phyloP scores from a whole-genome alignment of 2,888 invertebrate species.

The Nephrotoma flavescens region DNA sequence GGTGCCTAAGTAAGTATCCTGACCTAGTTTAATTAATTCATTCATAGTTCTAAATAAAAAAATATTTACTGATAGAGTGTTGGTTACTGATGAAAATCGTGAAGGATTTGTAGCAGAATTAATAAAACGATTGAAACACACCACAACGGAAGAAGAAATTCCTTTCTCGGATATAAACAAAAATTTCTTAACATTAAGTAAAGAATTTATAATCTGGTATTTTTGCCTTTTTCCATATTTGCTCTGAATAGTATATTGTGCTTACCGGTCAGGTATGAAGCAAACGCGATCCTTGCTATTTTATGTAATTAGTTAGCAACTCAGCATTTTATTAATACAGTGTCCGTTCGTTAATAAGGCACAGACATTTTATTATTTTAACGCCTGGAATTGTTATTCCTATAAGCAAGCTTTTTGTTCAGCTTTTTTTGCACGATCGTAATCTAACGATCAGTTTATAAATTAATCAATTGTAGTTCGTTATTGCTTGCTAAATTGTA shows the following conservation, averaged over 20 bases:
- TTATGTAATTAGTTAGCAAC: background rate
- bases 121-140: background rate
- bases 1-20: slow-evolving; percentile 14
- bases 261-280: background rate
- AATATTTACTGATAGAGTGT: background rate
- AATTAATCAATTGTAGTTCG: background rate
- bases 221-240: background rate
- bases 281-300: background rate
- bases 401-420: background rate
- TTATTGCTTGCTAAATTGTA: too few species aligned
- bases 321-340: background rate
- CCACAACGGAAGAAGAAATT: background rate
- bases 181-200: background rate
- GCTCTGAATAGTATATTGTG: background rate
- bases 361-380: background rate
- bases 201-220: background rate
- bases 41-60: background rate
- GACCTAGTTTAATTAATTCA: background rate
- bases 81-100: background rate
- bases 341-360: background rate
- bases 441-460: background rate
- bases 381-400: background rate
- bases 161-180: background rate
- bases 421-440: background rate
- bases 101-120: background rate